phyloP scores from a whole-genome alignment of 2,888 invertebrate species.

The Lasioglossum malachurum region DNA sequence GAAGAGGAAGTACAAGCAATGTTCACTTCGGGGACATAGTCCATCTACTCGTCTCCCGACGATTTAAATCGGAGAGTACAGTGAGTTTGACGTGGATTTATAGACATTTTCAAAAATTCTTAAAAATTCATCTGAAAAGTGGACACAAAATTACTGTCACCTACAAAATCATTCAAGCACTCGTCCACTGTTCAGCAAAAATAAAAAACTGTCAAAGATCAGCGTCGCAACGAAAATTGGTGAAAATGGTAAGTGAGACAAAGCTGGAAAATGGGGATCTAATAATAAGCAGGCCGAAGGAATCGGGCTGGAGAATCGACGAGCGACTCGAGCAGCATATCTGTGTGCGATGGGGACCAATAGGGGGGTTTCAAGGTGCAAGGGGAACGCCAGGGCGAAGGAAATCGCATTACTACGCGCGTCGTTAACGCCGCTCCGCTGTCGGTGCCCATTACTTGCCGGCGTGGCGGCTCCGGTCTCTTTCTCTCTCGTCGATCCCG shows the following conservation, averaged over 20 bases:
- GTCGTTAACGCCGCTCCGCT: conserved; percentile 45
- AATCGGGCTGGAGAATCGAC: neutral
- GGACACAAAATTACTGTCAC: neutral
- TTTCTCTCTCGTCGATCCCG: conserved; percentile 45
- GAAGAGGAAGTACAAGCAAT: neutral
- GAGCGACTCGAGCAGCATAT: neutral
- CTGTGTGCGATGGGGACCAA: neutral
- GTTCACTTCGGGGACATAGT: neutral
- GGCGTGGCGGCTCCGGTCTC: neutral
- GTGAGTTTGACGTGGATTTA: no score
- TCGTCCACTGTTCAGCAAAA: no score
- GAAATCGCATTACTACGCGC: conserved; percentile 47
- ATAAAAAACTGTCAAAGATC: neutral
- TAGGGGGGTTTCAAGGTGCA: neutral
- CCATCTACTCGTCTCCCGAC: no score
- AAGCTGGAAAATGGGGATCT: neutral
- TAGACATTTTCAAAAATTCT: no score
- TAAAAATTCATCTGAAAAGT: neutral
- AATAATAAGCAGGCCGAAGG: neutral
- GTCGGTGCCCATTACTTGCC: conserved; percentile 42
- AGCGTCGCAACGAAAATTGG: neutral
- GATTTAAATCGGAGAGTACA: no score
- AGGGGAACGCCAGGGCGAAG: conserved; percentile 26
- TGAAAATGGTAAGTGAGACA: neutral
- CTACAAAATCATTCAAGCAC: neutral